A percentile compares a stretch with the other conserved stretches of the same genome.
Conservation (phyloP, 1,140 invertebrate species). For the Drosophila quadrilineata region DNA sequence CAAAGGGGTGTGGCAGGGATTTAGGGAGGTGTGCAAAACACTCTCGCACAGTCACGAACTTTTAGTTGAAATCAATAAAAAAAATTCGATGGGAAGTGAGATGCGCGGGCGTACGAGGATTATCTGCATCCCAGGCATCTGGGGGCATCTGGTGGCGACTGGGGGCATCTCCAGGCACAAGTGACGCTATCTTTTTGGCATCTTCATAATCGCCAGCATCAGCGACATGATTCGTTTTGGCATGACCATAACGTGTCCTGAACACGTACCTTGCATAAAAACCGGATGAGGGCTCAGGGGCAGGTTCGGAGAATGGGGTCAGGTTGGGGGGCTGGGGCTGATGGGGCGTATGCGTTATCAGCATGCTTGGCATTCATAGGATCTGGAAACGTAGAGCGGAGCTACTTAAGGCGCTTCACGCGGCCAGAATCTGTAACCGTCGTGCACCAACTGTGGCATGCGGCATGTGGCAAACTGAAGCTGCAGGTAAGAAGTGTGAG, state of each 20-base stretch:
- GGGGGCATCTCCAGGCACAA: not conserved
- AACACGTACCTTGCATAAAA: slow-evolving; percentile 64
- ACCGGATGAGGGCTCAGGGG: not conserved
- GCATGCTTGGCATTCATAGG: slow-evolving; percentile 73
- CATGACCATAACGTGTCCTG: slow-evolving; percentile 55
- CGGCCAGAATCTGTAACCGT: slow-evolving; percentile 6
- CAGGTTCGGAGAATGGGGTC: not conserved
- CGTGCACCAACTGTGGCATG: no score
- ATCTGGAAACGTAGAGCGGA: slow-evolving; percentile 58
- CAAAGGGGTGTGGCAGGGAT: no score
- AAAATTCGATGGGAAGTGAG: slow-evolving; percentile 15
- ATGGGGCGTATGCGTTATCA: slow-evolving; percentile 53
- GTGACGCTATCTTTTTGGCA: slow-evolving; percentile 39
- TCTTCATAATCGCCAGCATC: slow-evolving; percentile 72
- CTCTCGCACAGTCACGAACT: slow-evolving; percentile 8
- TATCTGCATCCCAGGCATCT: slow-evolving; percentile 42
- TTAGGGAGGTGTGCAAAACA: no score
- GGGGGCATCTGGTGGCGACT: not conserved
- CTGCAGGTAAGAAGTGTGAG: not conserved
- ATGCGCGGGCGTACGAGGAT: slow-evolving; percentile 42
- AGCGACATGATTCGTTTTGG: slow-evolving; percentile 55
- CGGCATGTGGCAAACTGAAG: not conserved
- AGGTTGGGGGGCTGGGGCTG: not conserved
- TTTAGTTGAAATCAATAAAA: slow-evolving; percentile 39
- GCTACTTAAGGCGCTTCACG: slow-evolving; percentile 57